phyloP scores from a whole-genome alignment of 1,140 invertebrate genomes.

The Cataglyphis hispanica region DNA sequence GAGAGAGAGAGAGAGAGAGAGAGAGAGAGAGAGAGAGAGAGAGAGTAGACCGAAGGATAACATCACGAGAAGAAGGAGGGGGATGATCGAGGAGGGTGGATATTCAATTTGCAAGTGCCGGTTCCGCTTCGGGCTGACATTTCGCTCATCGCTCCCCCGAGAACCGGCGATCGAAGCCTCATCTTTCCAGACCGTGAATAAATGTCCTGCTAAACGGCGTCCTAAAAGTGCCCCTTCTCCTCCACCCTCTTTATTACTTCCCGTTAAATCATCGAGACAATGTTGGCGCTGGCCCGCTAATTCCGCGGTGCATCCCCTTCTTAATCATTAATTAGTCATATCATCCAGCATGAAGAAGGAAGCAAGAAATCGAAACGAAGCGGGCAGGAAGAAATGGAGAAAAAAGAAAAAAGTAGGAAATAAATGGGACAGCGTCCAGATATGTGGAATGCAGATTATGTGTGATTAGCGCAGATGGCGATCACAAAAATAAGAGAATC shows the following conservation, averaged over 20 bases:
- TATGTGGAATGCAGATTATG: conserved; percentile 79
- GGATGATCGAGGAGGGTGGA: conserved; percentile 58
- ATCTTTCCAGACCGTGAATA: conserved; percentile 56
- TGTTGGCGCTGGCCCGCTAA: conserved; percentile 2
- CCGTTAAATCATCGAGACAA: conserved; percentile 32
- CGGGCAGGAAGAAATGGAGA: neutral
- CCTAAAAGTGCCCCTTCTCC: conserved; percentile 14
- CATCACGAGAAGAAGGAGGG: neutral
- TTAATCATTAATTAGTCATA: conserved; percentile 58
- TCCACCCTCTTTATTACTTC: neutral
- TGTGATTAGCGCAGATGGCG: conserved; percentile 71
- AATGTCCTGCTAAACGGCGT: conserved; percentile 68
- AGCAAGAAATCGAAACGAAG: neutral
- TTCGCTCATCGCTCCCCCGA: conserved; percentile 79
- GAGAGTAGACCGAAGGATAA: conserved; percentile 6
- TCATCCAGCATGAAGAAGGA: neutral
- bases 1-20: neutral
- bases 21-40: no score
- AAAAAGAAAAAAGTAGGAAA: conserved; percentile 59
- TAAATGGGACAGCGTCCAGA: conserved; percentile 78
- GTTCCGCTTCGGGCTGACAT: conserved; percentile 81
- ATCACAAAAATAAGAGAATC: conserved; percentile 61
- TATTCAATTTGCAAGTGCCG: conserved; percentile 80
- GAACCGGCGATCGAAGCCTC: conserved; percentile 70
- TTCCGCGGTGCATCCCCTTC: conserved; percentile 5